Conservation (phyloP, 2,797 vertebrate genomes). For the Neosilurus mollespiculum region DNA sequence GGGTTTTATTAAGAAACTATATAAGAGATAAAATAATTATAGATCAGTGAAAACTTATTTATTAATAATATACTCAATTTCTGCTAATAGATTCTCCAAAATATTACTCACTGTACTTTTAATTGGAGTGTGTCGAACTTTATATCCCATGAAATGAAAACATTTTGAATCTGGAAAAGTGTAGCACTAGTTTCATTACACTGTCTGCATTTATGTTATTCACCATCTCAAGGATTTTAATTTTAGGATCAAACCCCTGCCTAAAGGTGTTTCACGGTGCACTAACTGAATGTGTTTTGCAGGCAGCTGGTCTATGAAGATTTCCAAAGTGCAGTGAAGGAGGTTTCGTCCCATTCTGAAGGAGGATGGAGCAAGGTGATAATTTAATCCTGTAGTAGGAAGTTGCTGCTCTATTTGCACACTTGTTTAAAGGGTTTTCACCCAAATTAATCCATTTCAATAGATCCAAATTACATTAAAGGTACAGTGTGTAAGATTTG, state of each 20-base stretch:
- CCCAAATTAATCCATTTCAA: neutral
- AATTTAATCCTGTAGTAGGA: neutral
- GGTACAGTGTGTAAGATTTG: too few species aligned
- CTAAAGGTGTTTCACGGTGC: neutral
- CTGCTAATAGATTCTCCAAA: too few species aligned
- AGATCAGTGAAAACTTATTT: too few species aligned
- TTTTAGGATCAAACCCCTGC: neutral
- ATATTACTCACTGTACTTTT: neutral
- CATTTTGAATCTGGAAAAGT: neutral
- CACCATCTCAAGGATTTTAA: too few species aligned
- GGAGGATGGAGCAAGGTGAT: constrained; percentile 90
- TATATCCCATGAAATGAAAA: neutral
- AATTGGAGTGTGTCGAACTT: neutral
- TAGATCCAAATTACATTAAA: neutral
- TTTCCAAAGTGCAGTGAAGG: constrained; percentile 75
- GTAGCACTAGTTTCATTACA: neutral
- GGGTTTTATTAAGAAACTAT: too few species aligned
- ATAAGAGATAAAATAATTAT: too few species aligned
- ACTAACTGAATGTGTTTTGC: constrained; percentile 55
- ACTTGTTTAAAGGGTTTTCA: neutral
- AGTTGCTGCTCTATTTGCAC: neutral
- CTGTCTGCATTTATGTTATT: neutral
- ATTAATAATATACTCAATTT: too few species aligned
- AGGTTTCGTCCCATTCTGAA: constrained; percentile 74
- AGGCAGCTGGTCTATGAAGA: constrained; percentile 86